Evolutionary conservation across 2,113 vertebrate genomes (phyloP), one percentile per base, ranked within the genome.

Genomic region (Capreolus pygargus): DNA sequence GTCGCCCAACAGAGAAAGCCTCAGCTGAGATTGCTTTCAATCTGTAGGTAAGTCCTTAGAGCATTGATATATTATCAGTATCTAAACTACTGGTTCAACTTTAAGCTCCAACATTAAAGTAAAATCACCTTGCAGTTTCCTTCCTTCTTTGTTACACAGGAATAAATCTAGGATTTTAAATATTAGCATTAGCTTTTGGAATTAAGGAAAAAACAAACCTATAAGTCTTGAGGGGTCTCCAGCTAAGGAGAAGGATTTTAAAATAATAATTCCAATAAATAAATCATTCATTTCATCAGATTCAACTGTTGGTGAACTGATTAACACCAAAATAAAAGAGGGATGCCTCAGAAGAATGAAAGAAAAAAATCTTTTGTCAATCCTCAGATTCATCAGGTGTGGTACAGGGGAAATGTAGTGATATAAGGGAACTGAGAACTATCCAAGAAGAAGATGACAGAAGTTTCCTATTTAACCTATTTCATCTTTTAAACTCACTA

Each of bases 191-290:
- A 50, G 10, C 15, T 50, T 95, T 97, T 36, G 6, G 17, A 86
- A 95, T 4, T 91, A 8, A 86, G n/a, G 23, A 25, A 14, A 67
- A 94, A 93, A 57, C 28, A 94, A 74, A 39, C 39, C 14, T 39
- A 55, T 5, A 91, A 85, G 7, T 33, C 12, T 60, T 78, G 3
- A 95, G 6, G 6, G 50, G 67, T 55, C 16, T 93, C n/a, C 36
- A 91, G 12, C 10, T 91, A 78, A 86, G 7, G 2, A 30, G 82
- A 15, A 81, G 27, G 36, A 93, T 54, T 76, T 89, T 39, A 94
- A 97, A 92, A n/a, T 61, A 64, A 36, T 89, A 78, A 92, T 67
- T 86, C 33, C 33, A 97, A 54, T 82, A 64, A 84, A 33, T 23
- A 67, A 76, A 87, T 15, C 14, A 70, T 7, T 30, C 81, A 78